These are phyloP conservation scores for Chrysina gloriosa DNA, from an alignment of 2,888 invertebrate genomes.

Conservation along the genomic window DNA sequence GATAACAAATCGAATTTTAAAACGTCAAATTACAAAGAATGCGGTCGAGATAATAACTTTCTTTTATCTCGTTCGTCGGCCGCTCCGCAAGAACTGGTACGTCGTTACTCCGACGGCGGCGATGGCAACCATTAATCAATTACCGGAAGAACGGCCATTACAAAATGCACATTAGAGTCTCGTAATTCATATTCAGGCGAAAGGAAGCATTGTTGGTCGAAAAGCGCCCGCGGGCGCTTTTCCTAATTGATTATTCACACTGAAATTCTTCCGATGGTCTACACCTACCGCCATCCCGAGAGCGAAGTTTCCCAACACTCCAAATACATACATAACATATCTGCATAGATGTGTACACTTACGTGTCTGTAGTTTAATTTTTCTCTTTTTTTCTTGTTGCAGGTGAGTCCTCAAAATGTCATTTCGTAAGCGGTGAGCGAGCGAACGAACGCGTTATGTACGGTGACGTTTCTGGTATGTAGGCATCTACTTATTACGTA, in stretches of 20 bases:
- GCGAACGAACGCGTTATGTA: too few species aligned
- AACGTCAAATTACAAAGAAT: too few species aligned
- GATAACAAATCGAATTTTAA: too few species aligned
- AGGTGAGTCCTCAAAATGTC: conserved; percentile 20
- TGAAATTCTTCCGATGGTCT: neutral
- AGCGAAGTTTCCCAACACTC: too few species aligned
- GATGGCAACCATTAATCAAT: too few species aligned
- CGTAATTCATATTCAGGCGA: neutral
- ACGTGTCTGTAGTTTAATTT: neutral
- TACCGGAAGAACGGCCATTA: too few species aligned
- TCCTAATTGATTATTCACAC: conserved; percentile 10
- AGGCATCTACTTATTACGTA: neutral
- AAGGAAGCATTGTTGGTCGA: neutral
- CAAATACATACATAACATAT: too few species aligned
- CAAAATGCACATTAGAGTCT: too few species aligned
- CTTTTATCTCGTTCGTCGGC: too few species aligned
- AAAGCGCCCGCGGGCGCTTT: neutral
- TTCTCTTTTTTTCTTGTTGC: neutral
- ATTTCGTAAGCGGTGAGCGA: neutral
- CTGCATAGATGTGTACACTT: neutral
- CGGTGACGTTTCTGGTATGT: neutral
- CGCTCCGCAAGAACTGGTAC: too few species aligned
- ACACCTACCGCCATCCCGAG: neutral
- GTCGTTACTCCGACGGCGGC: too few species aligned
- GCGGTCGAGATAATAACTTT: too few species aligned